Evolutionary conservation across 92 coral and sea anemone species (phyloP), one percentile per base, ranked within the genome.

Genomic region (Pocillopora grandis): DNA sequence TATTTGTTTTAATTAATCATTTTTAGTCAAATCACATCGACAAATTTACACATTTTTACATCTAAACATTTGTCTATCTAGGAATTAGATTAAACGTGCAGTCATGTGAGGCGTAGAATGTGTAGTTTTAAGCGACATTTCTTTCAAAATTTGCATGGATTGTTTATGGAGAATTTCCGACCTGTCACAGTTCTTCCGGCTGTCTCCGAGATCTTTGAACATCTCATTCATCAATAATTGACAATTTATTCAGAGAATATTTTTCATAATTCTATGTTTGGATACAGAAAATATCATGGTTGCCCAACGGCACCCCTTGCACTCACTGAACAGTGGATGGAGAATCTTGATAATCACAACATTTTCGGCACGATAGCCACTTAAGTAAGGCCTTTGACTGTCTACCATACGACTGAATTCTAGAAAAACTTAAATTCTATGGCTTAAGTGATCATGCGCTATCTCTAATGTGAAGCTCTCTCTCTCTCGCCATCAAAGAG

Each of bases 321-420:
- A 66, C 84, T 80, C 52, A 80, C 84, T 17, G 76, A 66, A 80
- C 65, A 79, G 48, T 79, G 75, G 49, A 79, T 20, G 58, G 84
- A 27, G 18, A 33, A 80, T 20, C 60, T 80, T 49, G 81, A 77
- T 65, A 17, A 77, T 16, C 18, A 15, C 20, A 18, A 90, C 18
- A 80, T 65, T 20, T 63, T 84, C 17, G 89, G 74, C 58, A 80
- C 84, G 59, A 85, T 79, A 19, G 87, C 91, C 10, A 72, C 85
- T 80, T 90, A 0, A 87, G 89, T 16, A 90, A 87, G 49, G 90
- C 90, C 10, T 86, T 90, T 67, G 88, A 86, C 70, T 76, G 87
- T 59, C 67, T 90, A 55, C 87, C 90, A n/a, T 88, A 90, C 49
- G 88, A 82, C 5, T 77, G 86, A 15, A 58, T 86, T 36, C 62